Evolutionary conservation across 1,140 invertebrate species (phyloP), one percentile per base, ranked within the genome.

Genomic region (Brachystomella parvula): DNA sequence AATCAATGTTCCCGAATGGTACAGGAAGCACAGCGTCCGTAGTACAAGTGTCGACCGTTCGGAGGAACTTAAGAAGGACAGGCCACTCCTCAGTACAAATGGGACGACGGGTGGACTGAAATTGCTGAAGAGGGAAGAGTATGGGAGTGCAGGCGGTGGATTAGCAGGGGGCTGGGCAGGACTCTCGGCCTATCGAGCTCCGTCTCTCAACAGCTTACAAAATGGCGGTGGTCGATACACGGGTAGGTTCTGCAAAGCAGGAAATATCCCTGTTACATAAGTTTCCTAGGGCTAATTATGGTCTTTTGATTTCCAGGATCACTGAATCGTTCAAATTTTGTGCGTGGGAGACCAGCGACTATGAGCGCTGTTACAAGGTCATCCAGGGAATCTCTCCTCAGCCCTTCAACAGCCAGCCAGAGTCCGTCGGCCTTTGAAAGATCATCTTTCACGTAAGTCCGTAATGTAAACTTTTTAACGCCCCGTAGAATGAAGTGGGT

Each of bases 1-100:
- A 74, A 84, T 96, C 63, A 92, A 94, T 79, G 87, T 96, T 35
- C 94, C 94, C 35, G 92, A 96, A 76, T 96, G 94, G 94, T 93
- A 90, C 81, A 67, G 89, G 78, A 30, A 29, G 28, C 31, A 35
- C 12, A 49, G 35, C 2, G 24, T 35, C 64, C 2, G 32, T 26
- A 32, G 12, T n/a, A 21, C 3, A 19, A 44, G 21, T 24, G 32
- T 17, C 3, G 21, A 66, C 12, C 61, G 35, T 47, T 39, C 24
- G 24, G 35, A 3, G 17, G 31, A 39, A 3, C 32, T 62, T 9
- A 6, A 17, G 28, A 39, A 35, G 35, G 31, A 62, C 61, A 30
- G 9, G 19, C 30, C 58, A 9, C 29, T 30, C 12, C 9, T 35
- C 29, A 60, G 6, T n/a, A 9, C 24, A 12, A 60, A 35, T 32